phyloP scores from a whole-genome alignment of 2,797 vertebrate genomes.

The Falco novaeseelandiae region DNA sequence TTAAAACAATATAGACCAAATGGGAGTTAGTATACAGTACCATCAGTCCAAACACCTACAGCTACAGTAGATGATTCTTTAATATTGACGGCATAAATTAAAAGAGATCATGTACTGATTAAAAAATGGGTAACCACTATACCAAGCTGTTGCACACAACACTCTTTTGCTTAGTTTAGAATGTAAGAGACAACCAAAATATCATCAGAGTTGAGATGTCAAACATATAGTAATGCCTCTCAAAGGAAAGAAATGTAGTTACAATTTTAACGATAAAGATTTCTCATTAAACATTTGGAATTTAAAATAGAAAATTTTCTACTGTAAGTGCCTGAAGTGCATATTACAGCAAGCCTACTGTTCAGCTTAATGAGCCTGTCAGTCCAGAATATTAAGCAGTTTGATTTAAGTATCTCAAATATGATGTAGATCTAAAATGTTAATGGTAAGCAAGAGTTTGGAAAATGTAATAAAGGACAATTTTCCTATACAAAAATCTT shows the following conservation, averaged over 20 bases:
- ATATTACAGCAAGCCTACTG: not conserved
- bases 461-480: not conserved
- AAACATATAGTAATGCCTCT: not conserved
- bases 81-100: not conserved
- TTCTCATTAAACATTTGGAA: slow-evolving; percentile 44
- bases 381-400: slow-evolving; percentile 8
- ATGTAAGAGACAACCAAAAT: not conserved
- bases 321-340: slow-evolving; percentile 30
- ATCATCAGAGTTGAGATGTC: not conserved
- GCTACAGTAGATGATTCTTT: not conserved
- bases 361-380: slow-evolving; percentile 47
- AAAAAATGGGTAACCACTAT: not conserved
- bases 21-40: not conserved
- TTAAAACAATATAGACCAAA: not conserved
- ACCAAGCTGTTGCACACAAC: not conserved
- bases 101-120: not conserved
- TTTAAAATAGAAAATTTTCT: slow-evolving; percentile 33
- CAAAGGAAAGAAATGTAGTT: slow-evolving; percentile 4
- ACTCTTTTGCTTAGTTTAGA: not conserved
- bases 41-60: not conserved
- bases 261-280: not conserved
- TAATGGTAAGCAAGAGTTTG: slow-evolving; percentile 35
- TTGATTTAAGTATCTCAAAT: slow-evolving; percentile 38
- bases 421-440: slow-evolving; percentile 18
- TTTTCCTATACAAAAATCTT: not conserved